Percentiles rank a stretch among this genome's conserved stretches.
Evolutionary conservation across 2,113 vertebrate genomes (phyloP).

Genomic region (Solenodon paradoxus): DNA sequence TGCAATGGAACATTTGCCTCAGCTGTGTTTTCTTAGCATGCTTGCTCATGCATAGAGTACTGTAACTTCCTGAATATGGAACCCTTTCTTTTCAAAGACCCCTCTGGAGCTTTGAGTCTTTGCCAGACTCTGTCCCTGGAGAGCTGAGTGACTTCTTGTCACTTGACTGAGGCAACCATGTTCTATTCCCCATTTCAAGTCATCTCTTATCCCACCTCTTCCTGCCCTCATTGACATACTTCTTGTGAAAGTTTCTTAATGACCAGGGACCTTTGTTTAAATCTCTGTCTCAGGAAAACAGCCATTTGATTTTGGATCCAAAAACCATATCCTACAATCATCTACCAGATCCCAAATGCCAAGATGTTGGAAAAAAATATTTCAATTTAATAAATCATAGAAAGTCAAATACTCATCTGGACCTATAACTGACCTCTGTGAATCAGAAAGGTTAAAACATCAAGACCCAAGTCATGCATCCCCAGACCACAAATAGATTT

Average conservation of each 20-base stretch:
- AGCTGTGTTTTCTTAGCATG: not conserved
- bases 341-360: not conserved
- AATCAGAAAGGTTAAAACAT: not conserved
- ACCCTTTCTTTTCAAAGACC: not conserved
- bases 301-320: not conserved
- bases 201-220: not conserved
- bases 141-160: not conserved
- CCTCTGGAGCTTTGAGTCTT: not conserved
- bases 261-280: not conserved
- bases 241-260: not conserved
- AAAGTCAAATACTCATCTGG: not conserved
- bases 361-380: not conserved
- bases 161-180: not conserved
- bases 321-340: not conserved
- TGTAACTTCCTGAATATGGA: not conserved
- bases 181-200: not conserved
- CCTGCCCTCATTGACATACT: not conserved
- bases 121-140: not conserved
- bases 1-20: not conserved
- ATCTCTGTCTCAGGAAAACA: not conserved
- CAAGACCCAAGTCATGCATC: not conserved
- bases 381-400: not conserved
- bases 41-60: not conserved
- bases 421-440: not conserved
- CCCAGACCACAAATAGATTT: not conserved